Evolutionary conservation across 1,140 invertebrate genomes (phyloP), one percentile per base, ranked within the genome.

Genomic region (Triops longicaudatus): DNA sequence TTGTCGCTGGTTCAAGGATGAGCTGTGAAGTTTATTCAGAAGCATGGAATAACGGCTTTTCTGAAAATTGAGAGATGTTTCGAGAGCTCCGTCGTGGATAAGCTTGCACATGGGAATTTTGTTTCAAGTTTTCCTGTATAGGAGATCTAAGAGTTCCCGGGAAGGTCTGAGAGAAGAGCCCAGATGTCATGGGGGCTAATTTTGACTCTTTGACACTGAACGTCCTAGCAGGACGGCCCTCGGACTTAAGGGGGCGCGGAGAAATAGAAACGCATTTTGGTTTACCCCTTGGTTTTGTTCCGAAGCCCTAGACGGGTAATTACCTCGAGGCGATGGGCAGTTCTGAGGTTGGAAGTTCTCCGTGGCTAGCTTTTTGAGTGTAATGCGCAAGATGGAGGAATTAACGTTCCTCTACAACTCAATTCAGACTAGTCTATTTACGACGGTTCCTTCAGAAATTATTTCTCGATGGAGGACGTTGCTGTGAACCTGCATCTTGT

Each of bases 371-470:
- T 44, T 44, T 44, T 73, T 77, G 72, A 77, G 76, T 77, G 43
- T 44, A 77, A 77, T 77, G 17, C 73, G 76, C 76, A 73, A 43
- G 76, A 42, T 77, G 76, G 73, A 72, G 72, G 71, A 31, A 41
- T 73, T 74, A 12, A 73, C 73, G 28, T 27, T 28, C 17, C 72
- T 77, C 1, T 71, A 77, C 28, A 77, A 77, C 76, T 77, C 76
- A 77, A 77, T 77, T 77, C 76, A 77, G 76, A 77, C 76, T 77
- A 77, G 50, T 77, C 76, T 77, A 72, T 43, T 37, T 27, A 75
- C 43, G 73, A 43, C 14, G 50, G 22, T 63, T 63, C 7, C 17
- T 63, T 63, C 14, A n/a, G 4, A n/a, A 6, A 22, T 14, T 1
- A 14, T 0, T 63, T 63, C 22, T 22, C 10, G 22, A 10, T n/a